Conservation (phyloP, 1,140 invertebrate species). For the Globodera ellingtonae region DNA sequence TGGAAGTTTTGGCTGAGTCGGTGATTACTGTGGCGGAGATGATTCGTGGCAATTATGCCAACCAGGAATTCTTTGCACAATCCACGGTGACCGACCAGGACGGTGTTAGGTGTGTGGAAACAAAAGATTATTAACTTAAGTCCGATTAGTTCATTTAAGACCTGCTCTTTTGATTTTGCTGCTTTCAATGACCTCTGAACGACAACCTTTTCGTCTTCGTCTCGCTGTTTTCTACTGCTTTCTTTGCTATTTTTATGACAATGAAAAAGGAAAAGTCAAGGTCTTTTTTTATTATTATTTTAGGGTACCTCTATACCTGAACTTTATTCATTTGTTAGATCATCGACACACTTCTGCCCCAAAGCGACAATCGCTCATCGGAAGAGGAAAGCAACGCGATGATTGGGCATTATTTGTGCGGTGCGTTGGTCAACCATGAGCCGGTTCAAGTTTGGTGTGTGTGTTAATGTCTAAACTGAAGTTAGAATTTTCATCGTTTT, state of each 20-base stretch:
- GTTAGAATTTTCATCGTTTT: conserved; percentile 22
- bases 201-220: conserved; percentile 86
- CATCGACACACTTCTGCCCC: conserved; percentile 88
- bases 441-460: conserved; percentile 76
- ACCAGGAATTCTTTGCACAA: conserved; percentile 87
- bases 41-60: conserved; percentile 83
- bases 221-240: conserved; percentile 96
- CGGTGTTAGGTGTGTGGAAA: conserved; percentile 69
- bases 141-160: conserved; percentile 64
- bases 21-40: conserved; percentile 93
- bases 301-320: neutral
- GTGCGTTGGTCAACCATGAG: conserved; percentile 86
- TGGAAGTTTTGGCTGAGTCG: conserved; percentile 91
- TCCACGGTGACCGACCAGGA: conserved; percentile 87
- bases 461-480: neutral
- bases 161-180: conserved; percentile 89
- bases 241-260: conserved; percentile 90
- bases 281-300: conserved; percentile 22
- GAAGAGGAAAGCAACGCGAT: conserved; percentile 38
- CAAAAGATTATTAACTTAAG: neutral
- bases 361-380: conserved; percentile 26
- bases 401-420: conserved; percentile 86
- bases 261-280: conserved; percentile 78
- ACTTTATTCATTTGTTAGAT: conserved; percentile 67
- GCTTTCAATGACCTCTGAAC: conserved; percentile 99